These are phyloP conservation scores for Mergus octosetaceus DNA, from an alignment of 2,797 vertebrate species.

Conservation along the genomic window DNA sequence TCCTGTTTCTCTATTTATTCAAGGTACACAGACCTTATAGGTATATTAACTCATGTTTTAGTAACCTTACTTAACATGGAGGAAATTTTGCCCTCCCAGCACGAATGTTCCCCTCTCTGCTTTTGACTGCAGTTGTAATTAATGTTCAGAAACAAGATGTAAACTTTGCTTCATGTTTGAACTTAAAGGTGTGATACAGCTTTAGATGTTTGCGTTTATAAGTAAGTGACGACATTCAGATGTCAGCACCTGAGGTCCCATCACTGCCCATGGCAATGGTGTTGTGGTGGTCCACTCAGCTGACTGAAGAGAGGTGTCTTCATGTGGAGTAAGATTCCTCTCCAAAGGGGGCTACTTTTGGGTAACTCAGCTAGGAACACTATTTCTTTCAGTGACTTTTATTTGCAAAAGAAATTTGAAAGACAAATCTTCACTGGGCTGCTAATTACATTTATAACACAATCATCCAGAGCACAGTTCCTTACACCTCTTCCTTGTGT, in stretches of 20 bases:
- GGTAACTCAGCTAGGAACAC: background rate
- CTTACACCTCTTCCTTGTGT: rapidly evolving
- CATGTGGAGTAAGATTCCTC: background rate
- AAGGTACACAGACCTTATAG: background rate
- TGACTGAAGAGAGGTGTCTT: background rate
- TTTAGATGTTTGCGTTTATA: too few species aligned
- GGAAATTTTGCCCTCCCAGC: background rate
- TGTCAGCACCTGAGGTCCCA: background rate
- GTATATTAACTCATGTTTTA: background rate
- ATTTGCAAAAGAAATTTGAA: background rate
- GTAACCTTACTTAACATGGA: background rate
- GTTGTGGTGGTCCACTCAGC: background rate
- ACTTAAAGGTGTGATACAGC: background rate
- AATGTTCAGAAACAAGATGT: background rate
- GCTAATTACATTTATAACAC: background rate
- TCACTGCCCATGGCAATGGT: rapidly evolving
- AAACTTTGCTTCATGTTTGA: background rate
- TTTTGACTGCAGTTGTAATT: background rate
- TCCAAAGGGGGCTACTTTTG: background rate
- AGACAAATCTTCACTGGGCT: background rate
- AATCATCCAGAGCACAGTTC: background rate
- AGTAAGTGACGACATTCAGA: background rate
- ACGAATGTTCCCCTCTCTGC: background rate
- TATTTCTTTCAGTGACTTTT: background rate
- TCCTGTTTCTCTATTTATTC: background rate